Evolutionary conservation across 37 sponge, comb jelly and placozoan species (phyloP), one percentile per base, ranked within the genome.

Genomic region (Cladorhizidae sp.): DNA sequence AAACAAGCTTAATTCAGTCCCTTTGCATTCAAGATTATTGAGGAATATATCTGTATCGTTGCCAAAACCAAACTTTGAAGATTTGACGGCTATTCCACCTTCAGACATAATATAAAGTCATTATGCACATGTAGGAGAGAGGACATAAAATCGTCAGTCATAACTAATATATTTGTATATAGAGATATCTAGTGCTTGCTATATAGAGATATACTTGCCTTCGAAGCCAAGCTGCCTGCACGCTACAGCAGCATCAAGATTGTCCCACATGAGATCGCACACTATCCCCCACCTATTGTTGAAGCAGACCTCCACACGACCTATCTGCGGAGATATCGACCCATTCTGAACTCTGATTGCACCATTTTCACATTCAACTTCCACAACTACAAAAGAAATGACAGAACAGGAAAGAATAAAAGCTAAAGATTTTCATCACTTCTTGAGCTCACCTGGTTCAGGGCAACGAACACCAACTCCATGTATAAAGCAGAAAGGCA

Each of bases 291-390:
- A 71, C 26, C 26, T 41, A 1, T 40, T 26, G 36, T 41, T 43
- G 12, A 40, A 5, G 45, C 72, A 71, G 49, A 43, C 72, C 72
- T 71, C 72, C 17, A 71, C 72, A 28, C 72, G 72, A 71, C 72
- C 72, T 14, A 42, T 14, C 26, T 71, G 26, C 9, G 42, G 5
- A 11, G 72, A 71, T 25, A 71, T 17, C 41, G 23, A 23, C 36
- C 72, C 72, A 43, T 43, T 43, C 17, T 42, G 45, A 23, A 71
- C 49, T 37, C 72, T 38, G 25, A 41, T 43, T 9, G 29, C 72
- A 17, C 17, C 11, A 25, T 40, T 26, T 23, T 71, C 45, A 43
- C 72, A 71, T 71, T 71, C 72, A 17, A 37, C 17, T 3, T 36
- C 37, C 39, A 40, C 36, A 40, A 9, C 67, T 65, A 65, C 3